Base-by-base conservation (phyloP, 2,888 invertebrate genomes). In the Xylota sylvarum region DNA sequence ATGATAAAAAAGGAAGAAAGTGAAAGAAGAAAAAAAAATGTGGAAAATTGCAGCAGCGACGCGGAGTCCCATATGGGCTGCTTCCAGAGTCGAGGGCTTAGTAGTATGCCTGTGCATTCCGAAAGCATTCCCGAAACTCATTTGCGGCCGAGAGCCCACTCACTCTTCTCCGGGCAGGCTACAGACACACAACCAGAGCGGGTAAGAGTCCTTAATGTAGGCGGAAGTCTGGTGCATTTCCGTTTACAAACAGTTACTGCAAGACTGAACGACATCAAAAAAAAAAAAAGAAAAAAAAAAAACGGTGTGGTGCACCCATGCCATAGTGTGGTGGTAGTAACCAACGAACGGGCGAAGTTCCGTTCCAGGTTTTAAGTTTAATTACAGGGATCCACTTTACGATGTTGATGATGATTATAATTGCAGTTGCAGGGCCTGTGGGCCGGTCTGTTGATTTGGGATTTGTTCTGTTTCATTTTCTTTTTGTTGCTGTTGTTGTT, bases 161-260 rank as follows among this genome's bases (percentile, higher is more conserved):
- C 56, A 56, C 60, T 52, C 73, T 60, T 9, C 12, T 0, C 35
- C 9, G 19, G 19, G 35, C 35, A 6, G 9, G 23, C 19, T 32
- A 23, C 23, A 2, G 48, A 5, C 55, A 62, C n/a, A 32, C n/a
- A 17, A 14, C 4, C 10, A 46, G 74, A 27, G 12, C 52, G 78
- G 72, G 77, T 60, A 69, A 82, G 82, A 73, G 82, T 82, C 86
- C 86, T 86, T 86, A 82, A 86, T 86, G 86, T 86, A 82, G 86
- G 86, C 86, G 86, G 86, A 86, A 76, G 86, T 86, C 86, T 86
- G 86, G 86, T 86, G 86, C 86, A 86, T 86, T 86, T 86, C 86
- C 86, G 86, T 82, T 86, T 82, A 82, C 86, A 86, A 86, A 86
- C 86, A 86, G 77, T 86, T 82, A 86, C 82, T 86, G 73, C 82